Evolutionary conservation across 2,113 vertebrate genomes (phyloP).

Genomic region (Microcebus griseorufus): DNA sequence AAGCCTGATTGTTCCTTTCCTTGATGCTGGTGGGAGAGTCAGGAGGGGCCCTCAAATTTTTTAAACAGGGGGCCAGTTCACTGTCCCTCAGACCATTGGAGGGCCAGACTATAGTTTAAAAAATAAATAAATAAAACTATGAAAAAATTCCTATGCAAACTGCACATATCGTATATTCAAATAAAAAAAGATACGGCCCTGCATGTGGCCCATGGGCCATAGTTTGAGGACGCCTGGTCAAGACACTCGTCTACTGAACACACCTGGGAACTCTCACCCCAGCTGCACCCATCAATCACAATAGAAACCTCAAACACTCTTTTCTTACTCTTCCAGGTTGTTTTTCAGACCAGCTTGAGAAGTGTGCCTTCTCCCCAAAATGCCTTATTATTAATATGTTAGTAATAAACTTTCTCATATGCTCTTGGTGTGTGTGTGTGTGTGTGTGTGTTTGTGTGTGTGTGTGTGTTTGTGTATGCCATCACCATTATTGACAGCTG

Average conservation of each 20-base stretch:
- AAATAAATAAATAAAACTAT: too few relatives aligned
- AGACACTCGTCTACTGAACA: neutral
- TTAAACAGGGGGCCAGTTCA: too few relatives aligned
- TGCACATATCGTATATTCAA: too few relatives aligned
- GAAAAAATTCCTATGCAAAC: too few relatives aligned
- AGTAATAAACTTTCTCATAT: neutral
- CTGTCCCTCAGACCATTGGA: too few relatives aligned
- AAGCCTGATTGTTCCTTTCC: neutral
- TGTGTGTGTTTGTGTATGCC: neutral
- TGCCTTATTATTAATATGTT: neutral
- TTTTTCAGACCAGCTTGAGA: neutral
- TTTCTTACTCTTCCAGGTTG: neutral
- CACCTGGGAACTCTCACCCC: fast-evolving
- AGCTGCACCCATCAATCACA: fast-evolving
- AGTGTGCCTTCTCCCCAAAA: neutral
- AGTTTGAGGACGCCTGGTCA: neutral
- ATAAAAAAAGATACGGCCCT: too few relatives aligned
- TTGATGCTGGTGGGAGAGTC: neutral
- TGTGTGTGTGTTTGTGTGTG: neutral
- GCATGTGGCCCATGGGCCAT: too few relatives aligned
- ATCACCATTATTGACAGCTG: neutral
- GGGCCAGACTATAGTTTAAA: too few relatives aligned
- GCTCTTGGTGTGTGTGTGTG: neutral
- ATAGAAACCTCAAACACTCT: neutral
- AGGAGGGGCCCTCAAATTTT: too few relatives aligned